phyloP scores from a whole-genome alignment of 53 echinoderm and acorn worm genomes.

The Paelopatides confundens region DNA sequence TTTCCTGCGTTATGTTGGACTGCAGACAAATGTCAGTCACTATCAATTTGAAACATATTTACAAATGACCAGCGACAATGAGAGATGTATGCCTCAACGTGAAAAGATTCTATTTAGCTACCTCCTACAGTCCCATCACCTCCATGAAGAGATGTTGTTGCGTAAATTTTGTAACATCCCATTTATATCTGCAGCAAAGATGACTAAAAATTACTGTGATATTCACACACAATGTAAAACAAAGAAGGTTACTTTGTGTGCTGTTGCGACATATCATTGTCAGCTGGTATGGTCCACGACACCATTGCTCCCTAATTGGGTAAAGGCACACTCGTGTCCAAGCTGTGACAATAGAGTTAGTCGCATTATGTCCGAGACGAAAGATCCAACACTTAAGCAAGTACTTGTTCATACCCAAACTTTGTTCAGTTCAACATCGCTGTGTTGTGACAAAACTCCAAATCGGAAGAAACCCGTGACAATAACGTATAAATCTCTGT shows the following conservation, averaged over 20 bases:
- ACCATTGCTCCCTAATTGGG: background rate
- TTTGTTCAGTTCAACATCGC: background rate
- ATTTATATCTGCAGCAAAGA: background rate
- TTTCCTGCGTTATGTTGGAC: background rate
- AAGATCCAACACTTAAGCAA: background rate
- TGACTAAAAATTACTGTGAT: background rate
- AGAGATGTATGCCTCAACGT: background rate
- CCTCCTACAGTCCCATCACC: background rate
- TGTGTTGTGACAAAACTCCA: too few species aligned
- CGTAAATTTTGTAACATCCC: background rate
- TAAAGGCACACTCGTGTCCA: background rate
- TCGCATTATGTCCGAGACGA: background rate
- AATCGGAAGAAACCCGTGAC: background rate
- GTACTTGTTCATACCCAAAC: background rate
- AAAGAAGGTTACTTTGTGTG: background rate
- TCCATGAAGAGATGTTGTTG: background rate
- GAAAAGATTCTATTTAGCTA: background rate
- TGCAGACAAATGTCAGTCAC: background rate
- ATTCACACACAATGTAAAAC: background rate
- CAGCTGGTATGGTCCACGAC: background rate
- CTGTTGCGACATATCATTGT: background rate
- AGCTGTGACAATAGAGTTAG: too few species aligned
- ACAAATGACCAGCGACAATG: background rate
- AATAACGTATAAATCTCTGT: background rate
- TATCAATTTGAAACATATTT: background rate